Evolutionary conservation across 2,888 invertebrate species (phyloP).

Genomic region (Hypena proboscidalis): DNA sequence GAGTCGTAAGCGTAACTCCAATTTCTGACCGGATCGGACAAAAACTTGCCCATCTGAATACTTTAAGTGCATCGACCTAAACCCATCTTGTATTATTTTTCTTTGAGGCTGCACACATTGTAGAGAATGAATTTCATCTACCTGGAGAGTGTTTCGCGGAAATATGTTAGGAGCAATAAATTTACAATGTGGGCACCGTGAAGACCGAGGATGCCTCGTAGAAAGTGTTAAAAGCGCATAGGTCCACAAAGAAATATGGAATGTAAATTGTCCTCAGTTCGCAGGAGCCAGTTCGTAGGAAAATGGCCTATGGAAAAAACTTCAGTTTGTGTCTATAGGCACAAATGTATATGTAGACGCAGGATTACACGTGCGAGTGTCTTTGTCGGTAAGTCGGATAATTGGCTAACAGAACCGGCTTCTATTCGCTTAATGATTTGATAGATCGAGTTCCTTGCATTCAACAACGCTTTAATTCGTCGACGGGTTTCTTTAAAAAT

Average conservation of each 20-base stretch:
- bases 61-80: constrained; percentile 38
- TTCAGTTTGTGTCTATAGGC: constrained; percentile 10
- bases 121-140: constrained; percentile 16
- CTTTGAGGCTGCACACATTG: constrained; percentile 11
- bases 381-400: constrained; percentile 41
- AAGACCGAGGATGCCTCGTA: constrained; percentile 22
- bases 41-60: constrained; percentile 33
- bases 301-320: constrained; percentile 35
- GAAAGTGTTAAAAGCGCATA: constrained; percentile 45
- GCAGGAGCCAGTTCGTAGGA: constrained; percentile 23
- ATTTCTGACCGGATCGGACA: constrained; percentile 28
- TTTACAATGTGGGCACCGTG: constrained; percentile 13
- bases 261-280: constrained; percentile 26
- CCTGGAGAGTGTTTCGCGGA: constrained; percentile 13
- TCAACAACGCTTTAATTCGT: constrained; percentile 11
- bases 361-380: constrained; percentile 22
- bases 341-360: constrained; percentile 16
- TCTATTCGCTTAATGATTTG: constrained; percentile 26
- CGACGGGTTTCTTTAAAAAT: not conserved
- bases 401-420: constrained; percentile 29
- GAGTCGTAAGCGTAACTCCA: constrained; percentile 36
- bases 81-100: constrained; percentile 32
- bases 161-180: constrained; percentile 19
- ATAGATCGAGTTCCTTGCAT: constrained; percentile 23
- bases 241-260: constrained; percentile 30